These are phyloP conservation scores for Oostethus manadensis DNA, from an alignment of 2,113 vertebrate species.

Conservation along the genomic window DNA sequence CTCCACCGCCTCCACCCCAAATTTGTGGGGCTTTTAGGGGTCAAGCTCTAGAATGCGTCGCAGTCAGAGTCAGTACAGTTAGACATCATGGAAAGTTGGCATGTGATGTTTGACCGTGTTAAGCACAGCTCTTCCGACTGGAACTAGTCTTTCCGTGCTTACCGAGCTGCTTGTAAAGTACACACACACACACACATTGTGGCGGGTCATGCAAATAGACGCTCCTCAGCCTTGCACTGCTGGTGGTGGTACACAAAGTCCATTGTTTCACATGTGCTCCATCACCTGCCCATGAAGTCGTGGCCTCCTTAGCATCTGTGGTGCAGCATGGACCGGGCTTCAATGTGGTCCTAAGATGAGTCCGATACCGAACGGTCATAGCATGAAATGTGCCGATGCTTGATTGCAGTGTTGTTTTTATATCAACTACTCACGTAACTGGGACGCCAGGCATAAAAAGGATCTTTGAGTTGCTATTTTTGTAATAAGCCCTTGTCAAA, in stretches of 20 bases:
- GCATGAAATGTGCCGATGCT: too few relatives aligned
- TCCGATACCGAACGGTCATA: too few relatives aligned
- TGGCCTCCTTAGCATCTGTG: neutral
- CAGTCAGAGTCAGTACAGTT: slow-evolving; percentile 30
- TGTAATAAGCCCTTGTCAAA: too few relatives aligned
- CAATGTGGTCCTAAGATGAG: too few relatives aligned
- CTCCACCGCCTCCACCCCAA: slow-evolving; percentile 27
- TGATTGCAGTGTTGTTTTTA: too few relatives aligned
- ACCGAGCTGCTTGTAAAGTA: neutral
- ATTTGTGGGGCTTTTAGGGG: slow-evolving; percentile 67
- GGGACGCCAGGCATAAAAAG: too few relatives aligned
- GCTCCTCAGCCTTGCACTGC: neutral
- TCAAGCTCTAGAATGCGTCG: slow-evolving; percentile 56
- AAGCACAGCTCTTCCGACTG: slow-evolving; percentile 6
- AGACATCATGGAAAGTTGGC: neutral
- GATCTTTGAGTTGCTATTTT: too few relatives aligned
- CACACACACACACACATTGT: too few relatives aligned
- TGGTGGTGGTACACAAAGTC: slow-evolving; percentile 26
- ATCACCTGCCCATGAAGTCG: slow-evolving; percentile 2
- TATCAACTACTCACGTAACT: too few relatives aligned
- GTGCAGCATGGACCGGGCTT: neutral
- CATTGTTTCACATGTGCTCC: slow-evolving; percentile 57
- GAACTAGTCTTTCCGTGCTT: neutral
- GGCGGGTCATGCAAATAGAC: neutral
- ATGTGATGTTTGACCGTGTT: slow-evolving; percentile 9